Base-by-base conservation (phyloP, 2,888 invertebrate species). In the Orthosia incerta region DNA sequence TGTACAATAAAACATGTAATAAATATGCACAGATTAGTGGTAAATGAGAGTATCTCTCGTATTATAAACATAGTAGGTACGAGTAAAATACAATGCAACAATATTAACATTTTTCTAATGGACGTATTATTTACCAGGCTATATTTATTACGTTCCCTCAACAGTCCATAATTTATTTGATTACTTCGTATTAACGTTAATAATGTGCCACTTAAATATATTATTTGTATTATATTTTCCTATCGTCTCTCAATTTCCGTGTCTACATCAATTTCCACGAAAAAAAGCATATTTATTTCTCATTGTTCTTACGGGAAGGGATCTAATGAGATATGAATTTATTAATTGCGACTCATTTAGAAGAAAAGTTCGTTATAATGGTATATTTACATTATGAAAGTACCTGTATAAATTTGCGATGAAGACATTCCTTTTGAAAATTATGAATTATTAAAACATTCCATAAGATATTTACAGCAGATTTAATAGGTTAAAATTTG, bases 151-250 rank as follows among this genome's bases (percentile, higher is more conserved):
- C 7, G 53, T 50, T 59, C 48, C 20, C 26, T 39, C 55, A 63
- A 62, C 31, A 69, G 46, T n/a, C 23, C 18, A 59, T 70, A 70
- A 76, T 62, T 70, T 39, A 63, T 71, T 53, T n/a, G n/a, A 70
- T 71, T 60, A 71, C 26, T 57, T 26, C 23, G 39, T 45, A 70
- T 59, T 59, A 69, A 69, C 15, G 13, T 26, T 59, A 57, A 63
- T 67, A 55, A 51, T n/a, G 45, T 55, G 20, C 31, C 4, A 45
- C 2, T n/a, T n/a, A 20, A 50, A 53, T 53, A n/a, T 61, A 31
- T 62, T 31, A 31, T 62, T 31, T 13, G 50, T 13, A 15, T 13
- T 46, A 48, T 20, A 20, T 57, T 56, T 79, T 20, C 16, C 11
- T 23, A 20, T 39, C 13, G 20, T 20, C 13, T 55, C 16, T 4